Percentiles rank a stretch among this genome's conserved stretches.
These are phyloP conservation scores for Brachionus asplanchnoidis DNA, from an alignment of 1,140 invertebrate genomes.

Conservation along the genomic window DNA sequence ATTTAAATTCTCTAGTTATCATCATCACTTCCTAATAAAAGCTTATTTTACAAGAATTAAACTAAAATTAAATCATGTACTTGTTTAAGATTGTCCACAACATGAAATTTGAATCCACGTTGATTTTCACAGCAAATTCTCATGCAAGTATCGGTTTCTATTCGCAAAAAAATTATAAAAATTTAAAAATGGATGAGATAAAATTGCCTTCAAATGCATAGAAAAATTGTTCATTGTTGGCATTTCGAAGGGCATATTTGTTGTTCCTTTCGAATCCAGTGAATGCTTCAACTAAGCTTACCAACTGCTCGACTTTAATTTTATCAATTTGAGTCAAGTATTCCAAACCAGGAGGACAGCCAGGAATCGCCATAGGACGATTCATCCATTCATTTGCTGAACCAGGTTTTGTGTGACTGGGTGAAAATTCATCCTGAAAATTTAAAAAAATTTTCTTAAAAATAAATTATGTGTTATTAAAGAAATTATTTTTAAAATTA, in stretches of 20 bases:
- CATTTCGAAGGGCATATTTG: constrained; percentile 60
- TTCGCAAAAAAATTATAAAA: no score
- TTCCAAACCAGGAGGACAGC: constrained; percentile 82
- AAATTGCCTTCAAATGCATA: constrained; percentile 52
- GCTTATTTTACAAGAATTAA: background rate
- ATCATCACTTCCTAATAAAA: constrained; percentile 48
- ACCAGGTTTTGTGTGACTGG: background rate
- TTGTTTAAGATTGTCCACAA: constrained; percentile 32
- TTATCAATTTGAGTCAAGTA: constrained; percentile 85
- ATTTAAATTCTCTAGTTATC: constrained; percentile 50
- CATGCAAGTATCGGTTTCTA: constrained; percentile 70
- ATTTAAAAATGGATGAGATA: no score
- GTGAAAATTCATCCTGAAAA: background rate
- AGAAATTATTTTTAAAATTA: no score
- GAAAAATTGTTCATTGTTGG: constrained; percentile 51
- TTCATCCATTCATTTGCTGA: constrained; percentile 66
- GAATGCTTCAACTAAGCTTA: constrained; percentile 68
- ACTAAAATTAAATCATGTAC: background rate
- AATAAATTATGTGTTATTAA: background rate
- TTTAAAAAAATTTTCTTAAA: background rate
- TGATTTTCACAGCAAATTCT: constrained; percentile 71
- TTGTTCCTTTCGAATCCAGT: constrained; percentile 69
- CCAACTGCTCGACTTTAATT: constrained; percentile 77
- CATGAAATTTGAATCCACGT: constrained; percentile 63
- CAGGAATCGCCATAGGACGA: constrained; percentile 65